phyloP scores from a whole-genome alignment of 2,888 invertebrate species.

The Rotaria magnacalcarata region DNA sequence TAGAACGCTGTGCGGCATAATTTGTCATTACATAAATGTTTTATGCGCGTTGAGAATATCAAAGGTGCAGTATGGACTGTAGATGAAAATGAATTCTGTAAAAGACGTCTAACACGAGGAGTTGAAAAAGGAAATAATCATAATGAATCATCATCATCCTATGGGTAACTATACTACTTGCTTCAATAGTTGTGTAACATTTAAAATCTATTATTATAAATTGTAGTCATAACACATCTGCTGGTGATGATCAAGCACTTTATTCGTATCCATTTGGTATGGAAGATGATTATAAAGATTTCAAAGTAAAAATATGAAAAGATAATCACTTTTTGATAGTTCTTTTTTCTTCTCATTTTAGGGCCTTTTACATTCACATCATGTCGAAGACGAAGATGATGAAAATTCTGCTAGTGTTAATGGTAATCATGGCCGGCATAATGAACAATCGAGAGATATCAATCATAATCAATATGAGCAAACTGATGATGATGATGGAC shows the following conservation, averaged over 20 bases:
- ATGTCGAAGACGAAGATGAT: slow-evolving; percentile 17
- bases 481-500: slow-evolving; percentile 30
- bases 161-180: background rate
- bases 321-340: background rate
- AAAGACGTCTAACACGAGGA: slow-evolving; percentile 66
- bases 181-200: background rate
- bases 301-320: background rate
- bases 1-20: slow-evolving; percentile 99
- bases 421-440: background rate
- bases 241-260: slow-evolving; percentile 4
- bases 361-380: background rate
- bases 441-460: background rate
- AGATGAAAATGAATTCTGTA: slow-evolving; percentile 98
- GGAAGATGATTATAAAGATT: slow-evolving; percentile 35
- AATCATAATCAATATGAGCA: slow-evolving; percentile 15
- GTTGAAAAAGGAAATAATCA: background rate
- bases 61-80: slow-evolving; percentile 99
- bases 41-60: slow-evolving; percentile 99
- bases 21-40: slow-evolving; percentile 99
- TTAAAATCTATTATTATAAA: background rate
- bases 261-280: slow-evolving; percentile 28
- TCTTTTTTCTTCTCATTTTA: background rate
- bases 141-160: slow-evolving; percentile 21
- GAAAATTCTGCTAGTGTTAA: background rate
- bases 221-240: slow-evolving; percentile 30